phyloP scores from a whole-genome alignment of 1,140 invertebrate species.

The Musca vetustissima region DNA sequence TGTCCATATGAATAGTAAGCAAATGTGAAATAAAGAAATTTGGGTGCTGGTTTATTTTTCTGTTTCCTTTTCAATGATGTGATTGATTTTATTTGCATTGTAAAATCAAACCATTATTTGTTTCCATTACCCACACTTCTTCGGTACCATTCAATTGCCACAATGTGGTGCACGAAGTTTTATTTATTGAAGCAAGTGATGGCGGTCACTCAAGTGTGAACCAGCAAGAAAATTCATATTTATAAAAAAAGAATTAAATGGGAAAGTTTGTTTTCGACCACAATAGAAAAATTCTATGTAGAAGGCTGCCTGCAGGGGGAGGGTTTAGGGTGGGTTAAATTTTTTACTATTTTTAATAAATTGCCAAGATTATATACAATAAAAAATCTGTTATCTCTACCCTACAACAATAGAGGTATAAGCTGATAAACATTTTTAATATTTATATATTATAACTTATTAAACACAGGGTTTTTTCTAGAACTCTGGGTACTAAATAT shows the following conservation, averaged over 20 bases:
- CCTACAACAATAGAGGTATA: no score
- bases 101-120: conserved; percentile 17
- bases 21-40: conserved; percentile 1
- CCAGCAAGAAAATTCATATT: neutral
- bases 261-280: neutral
- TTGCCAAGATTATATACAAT: no score
- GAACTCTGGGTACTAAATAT: no score
- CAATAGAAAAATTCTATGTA: no score
- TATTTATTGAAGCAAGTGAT: neutral
- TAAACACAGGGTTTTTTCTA: no score
- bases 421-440: no score
- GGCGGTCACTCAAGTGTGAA: conserved; percentile 17
- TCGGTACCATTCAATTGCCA: neutral
- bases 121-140: conserved; percentile 12
- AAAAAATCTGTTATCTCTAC: no score
- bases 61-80: conserved; percentile 12
- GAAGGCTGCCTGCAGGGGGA: no score
- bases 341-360: no score
- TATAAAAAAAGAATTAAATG: neutral
- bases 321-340: no score
- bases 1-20: conserved; percentile 1
- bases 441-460: no score
- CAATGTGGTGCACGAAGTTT: conserved; percentile 3
- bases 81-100: conserved; percentile 19
- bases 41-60: neutral